phyloP scores from a whole-genome alignment of 1,140 invertebrate genomes.

The Penaeus chinensis region DNA sequence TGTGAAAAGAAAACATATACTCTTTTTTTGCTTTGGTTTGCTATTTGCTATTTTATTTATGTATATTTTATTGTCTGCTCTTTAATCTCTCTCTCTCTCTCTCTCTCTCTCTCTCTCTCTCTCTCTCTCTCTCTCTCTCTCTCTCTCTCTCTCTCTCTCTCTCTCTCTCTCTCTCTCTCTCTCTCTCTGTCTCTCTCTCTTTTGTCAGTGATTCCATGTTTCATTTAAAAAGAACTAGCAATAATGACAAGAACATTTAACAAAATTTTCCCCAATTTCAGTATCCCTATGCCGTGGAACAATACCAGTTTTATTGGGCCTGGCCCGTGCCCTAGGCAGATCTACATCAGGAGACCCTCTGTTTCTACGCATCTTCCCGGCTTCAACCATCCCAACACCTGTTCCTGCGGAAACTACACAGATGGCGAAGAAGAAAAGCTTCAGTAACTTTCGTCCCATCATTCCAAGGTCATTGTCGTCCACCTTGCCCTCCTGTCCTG shows the following conservation, averaged over 20 bases:
- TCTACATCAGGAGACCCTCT: slow-evolving; percentile 81
- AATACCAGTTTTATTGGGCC: slow-evolving; percentile 87
- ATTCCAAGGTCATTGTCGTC: slow-evolving; percentile 92
- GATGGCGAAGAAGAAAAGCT: slow-evolving; percentile 63
- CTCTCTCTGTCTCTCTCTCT: background rate
- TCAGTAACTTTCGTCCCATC: slow-evolving; percentile 77
- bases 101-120: background rate
- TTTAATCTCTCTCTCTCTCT: background rate
- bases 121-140: background rate
- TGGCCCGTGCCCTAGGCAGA: slow-evolving; percentile 88
- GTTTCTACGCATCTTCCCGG: slow-evolving; percentile 86
- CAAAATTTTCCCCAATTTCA: slow-evolving; percentile 67
- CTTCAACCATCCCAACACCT: slow-evolving; percentile 69
- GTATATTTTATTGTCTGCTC: background rate
- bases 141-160: background rate
- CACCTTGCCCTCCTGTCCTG: slow-evolving; percentile 77
- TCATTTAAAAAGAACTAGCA: background rate
- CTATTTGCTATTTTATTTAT: background rate
- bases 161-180: background rate
- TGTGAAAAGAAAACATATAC: too few species aligned
- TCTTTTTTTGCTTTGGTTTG: background rate
- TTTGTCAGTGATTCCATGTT: background rate
- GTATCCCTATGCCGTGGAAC: slow-evolving; percentile 82
- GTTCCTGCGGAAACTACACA: slow-evolving; percentile 67
- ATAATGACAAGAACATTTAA: background rate